phyloP scores from a whole-genome alignment of 2,797 vertebrate species.

The Somateria mollissima region DNA sequence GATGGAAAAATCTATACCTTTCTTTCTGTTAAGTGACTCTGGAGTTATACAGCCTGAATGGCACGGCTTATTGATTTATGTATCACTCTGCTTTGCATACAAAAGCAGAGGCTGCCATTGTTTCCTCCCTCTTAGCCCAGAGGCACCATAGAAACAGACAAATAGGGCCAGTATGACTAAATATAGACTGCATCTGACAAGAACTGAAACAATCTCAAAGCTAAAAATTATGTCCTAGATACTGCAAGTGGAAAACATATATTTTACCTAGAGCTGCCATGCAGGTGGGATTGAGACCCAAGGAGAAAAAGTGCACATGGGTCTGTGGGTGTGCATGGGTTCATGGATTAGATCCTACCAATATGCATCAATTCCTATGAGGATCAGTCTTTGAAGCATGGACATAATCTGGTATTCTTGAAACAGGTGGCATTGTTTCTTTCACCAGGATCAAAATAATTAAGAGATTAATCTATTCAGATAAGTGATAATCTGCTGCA shows the following conservation, averaged over 20 bases:
- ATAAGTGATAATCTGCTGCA: background rate
- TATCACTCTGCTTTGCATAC: background rate
- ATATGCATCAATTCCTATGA: too few species aligned
- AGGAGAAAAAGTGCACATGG: background rate
- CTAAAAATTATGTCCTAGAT: conserved; percentile 26
- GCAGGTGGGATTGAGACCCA: background rate
- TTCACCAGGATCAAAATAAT: background rate
- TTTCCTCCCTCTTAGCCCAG: background rate
- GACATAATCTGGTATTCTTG: background rate
- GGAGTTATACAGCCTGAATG: background rate
- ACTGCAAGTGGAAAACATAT: conserved; percentile 41
- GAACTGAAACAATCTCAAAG: conserved; percentile 17
- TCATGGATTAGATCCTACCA: background rate
- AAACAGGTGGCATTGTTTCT: background rate
- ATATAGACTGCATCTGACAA: background rate
- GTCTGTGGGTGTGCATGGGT: rapidly evolving
- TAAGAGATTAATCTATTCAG: background rate
- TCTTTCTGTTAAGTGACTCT: background rate
- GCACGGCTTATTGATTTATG: background rate
- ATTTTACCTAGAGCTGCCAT: background rate
- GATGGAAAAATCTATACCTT: background rate
- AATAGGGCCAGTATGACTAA: background rate
- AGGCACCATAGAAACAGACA: conserved; percentile 42
- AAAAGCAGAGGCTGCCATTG: background rate
- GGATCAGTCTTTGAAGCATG: background rate